A percentile compares a stretch with the other conserved stretches of the same genome.
Evolutionary conservation across 1,140 invertebrate genomes (phyloP).

Genomic region (Nephotettix cincticeps): DNA sequence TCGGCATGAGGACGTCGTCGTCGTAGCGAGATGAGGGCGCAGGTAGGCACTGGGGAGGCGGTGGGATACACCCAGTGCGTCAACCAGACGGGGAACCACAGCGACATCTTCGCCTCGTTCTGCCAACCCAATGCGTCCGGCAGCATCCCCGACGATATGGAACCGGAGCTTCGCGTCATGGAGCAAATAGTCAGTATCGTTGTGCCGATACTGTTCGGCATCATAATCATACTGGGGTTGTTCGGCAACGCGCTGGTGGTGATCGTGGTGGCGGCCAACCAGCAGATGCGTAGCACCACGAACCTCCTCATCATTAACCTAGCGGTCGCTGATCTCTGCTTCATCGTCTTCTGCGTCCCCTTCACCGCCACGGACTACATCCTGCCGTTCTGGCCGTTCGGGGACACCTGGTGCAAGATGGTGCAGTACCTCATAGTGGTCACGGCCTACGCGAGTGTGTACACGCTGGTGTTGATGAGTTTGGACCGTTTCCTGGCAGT

Average conservation of each 20-base stretch:
- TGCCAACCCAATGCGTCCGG: conserved; percentile 20
- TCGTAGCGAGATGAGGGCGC: neutral
- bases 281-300: conserved; percentile 90
- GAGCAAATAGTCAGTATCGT: conserved; percentile 65
- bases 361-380: conserved; percentile 90
- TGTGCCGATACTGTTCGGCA: conserved; percentile 84
- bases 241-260: conserved; percentile 81
- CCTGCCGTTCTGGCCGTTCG: conserved; percentile 86
- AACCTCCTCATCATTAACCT: conserved; percentile 90
- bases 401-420: conserved; percentile 86
- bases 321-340: conserved; percentile 87
- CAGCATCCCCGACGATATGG: conserved; percentile 25
- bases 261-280: conserved; percentile 77
- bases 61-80: conserved; percentile 28
- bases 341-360: conserved; percentile 94
- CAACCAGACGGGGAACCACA: conserved; percentile 29
- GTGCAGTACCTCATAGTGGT: conserved; percentile 83
- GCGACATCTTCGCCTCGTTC: conserved; percentile 25
- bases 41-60: conserved; percentile 6
- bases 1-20: no score
- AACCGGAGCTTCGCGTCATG: conserved; percentile 46
- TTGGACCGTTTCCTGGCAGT: conserved; percentile 92
- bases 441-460: conserved; percentile 90
- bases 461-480: conserved; percentile 94
- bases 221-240: conserved; percentile 84